Evolutionary conservation across 2,888 invertebrate species (phyloP), one percentile per base, ranked within the genome.

Genomic region (Drosophila birchii): DNA sequence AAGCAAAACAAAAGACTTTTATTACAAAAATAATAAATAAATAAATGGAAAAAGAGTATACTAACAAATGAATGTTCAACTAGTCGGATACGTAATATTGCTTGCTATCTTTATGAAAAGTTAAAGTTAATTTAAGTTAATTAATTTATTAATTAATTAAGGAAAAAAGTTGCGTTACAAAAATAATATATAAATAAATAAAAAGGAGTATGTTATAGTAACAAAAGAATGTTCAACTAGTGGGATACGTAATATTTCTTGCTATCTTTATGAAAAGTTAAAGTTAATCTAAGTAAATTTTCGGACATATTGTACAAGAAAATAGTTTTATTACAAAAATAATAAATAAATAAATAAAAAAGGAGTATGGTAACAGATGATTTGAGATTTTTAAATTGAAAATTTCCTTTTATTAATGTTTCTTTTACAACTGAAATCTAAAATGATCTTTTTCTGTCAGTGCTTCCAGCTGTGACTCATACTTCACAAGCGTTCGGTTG

Each of bases 401-500:
- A 29, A 5, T 29, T 2, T 0, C 29, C 29, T 7, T 7, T 29
- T 3, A 7, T 1, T 29, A 29, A 29, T 29, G 29, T 0, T 3
- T 29, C 1, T 29, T 29, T 29, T 29, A 7, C 7, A 3, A 3
- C 3, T 32, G 2, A 32, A 32, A 34, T 34, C 2, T 12, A 34
- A 34, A 14, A 47, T 47, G 11, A n/a, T 47, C 23, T 11, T 9
- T 82, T 86, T 85, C 55, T 75, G 20, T 7, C 78, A 81, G 86
- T 85, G 80, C 74, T 11, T 23, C 14, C 5, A 5, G 5, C 7
- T 38, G 34, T 60, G 55, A 64, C 29, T 77, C 73, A 73, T 72
- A n/a, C 20, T 45, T 23, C 11, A 11, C 41, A 23, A 20, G 23
- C 23, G 36, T 38, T 12, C 34, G 34, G 16, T 34, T 58, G 39